A percentile compares a stretch with the other conserved stretches of the same genome.
These are phyloP conservation scores for Henricia sp. DNA, from an alignment of 53 echinoderm and acorn worm genomes.

Conservation along the genomic window DNA sequence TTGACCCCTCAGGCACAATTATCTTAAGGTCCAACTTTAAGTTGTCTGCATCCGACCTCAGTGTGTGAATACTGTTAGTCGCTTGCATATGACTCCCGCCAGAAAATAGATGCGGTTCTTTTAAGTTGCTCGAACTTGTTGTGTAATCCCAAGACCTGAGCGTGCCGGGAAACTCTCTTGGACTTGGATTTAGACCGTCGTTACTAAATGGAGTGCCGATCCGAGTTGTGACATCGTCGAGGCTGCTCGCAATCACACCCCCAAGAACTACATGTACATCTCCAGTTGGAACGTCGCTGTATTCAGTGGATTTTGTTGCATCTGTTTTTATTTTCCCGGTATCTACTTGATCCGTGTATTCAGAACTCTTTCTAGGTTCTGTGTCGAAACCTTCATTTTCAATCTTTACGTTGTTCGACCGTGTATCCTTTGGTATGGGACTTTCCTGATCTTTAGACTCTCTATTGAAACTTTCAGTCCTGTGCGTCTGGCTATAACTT, in stretches of 20 bases:
- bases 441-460: background rate
- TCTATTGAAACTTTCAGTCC: background rate
- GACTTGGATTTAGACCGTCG: background rate
- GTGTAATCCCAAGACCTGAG: constrained; percentile 39
- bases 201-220: background rate
- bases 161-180: constrained; percentile 29
- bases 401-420: background rate
- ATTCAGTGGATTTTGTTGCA: background rate
- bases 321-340: background rate
- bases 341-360: background rate
- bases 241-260: constrained; percentile 30
- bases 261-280: constrained; percentile 2
- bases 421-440: background rate
- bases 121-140: too few relatives aligned
- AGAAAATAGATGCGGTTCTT: background rate
- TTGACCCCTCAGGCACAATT: background rate
- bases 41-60: constrained; percentile 23
- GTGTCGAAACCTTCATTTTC: background rate
- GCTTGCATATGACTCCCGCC: background rate
- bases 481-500: background rate
- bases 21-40: constrained; percentile 10
- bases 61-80: constrained; percentile 30
- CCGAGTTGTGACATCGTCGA: constrained; percentile 9
- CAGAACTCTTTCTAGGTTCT: background rate
- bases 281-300: background rate